Percentiles rank a stretch among this genome's conserved stretches.
These are phyloP conservation scores for Poeciliopsis paucimaculata DNA, from an alignment of 2,797 vertebrate genomes.

Conservation along the genomic window DNA sequence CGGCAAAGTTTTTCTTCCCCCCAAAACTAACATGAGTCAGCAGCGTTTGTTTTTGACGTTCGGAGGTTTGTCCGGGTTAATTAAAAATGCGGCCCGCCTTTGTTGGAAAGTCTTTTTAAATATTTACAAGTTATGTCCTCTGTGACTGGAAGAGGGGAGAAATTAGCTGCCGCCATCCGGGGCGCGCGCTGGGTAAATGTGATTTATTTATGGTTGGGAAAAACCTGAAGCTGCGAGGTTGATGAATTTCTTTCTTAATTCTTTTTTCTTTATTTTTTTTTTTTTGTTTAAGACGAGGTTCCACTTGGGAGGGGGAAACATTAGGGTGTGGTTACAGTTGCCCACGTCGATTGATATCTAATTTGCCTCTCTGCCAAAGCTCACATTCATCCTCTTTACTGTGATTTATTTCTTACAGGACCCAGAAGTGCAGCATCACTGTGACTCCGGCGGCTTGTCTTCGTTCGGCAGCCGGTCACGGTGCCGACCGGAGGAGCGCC, in stretches of 20 bases:
- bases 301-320: slow-evolving; percentile 10
- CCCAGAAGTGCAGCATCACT: slow-evolving; percentile 63
- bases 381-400: slow-evolving; percentile 44
- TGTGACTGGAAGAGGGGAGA: slow-evolving; percentile 86
- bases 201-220: slow-evolving; percentile 13
- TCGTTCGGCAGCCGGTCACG: slow-evolving; percentile 40
- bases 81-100: slow-evolving; percentile 55
- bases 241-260: neutral
- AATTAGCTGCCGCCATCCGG: slow-evolving; percentile 78
- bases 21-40: slow-evolving; percentile 23
- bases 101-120: slow-evolving; percentile 73
- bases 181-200: slow-evolving; percentile 86
- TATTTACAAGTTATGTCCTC: slow-evolving; percentile 88
- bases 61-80: slow-evolving; percentile 14
- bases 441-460: slow-evolving; percentile 46
- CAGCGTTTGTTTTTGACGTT: neutral
- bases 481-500: slow-evolving; percentile 70
- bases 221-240: neutral
- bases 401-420: slow-evolving; percentile 49
- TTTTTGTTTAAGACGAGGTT: slow-evolving; percentile 8
- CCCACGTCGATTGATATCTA: slow-evolving; percentile 53
- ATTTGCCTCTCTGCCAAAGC: slow-evolving; percentile 40
- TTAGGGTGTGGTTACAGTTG: slow-evolving; percentile 74
- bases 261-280: neutral
- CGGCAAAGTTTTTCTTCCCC: neutral